Evolutionary conservation across 2,113 vertebrate genomes (phyloP).

Genomic region (Catharus fuscescens): DNA sequence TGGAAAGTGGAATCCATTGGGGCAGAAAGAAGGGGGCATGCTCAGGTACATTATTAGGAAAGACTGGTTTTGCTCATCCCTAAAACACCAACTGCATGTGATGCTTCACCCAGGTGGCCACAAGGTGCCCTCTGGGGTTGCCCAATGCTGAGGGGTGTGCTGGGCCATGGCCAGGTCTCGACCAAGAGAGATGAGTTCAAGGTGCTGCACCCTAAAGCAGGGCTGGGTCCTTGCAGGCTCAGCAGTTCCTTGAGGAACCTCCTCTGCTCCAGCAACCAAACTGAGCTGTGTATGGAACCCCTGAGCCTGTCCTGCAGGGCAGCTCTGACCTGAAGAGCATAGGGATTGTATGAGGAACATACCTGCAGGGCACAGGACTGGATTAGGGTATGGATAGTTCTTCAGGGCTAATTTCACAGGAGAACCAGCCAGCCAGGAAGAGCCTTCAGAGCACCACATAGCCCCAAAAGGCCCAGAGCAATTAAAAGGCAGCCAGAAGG

Average conservation of each 20-base stretch:
- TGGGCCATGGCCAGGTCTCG: not conserved
- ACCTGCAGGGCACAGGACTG: constrained; percentile 1
- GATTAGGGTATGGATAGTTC: not conserved
- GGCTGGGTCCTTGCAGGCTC: fast-evolving
- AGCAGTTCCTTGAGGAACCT: not conserved
- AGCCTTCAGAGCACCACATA: not conserved
- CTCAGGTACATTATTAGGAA: not conserved
- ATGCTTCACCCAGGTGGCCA: not conserved
- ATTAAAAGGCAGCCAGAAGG: not conserved
- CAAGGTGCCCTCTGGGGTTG: not conserved
- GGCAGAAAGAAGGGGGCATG: not conserved
- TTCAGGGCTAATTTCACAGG: not conserved
- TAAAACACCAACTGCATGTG: not conserved
- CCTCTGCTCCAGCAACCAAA: not conserved
- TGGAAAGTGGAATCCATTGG: not conserved
- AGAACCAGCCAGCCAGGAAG: not conserved
- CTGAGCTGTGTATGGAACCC: not conserved
- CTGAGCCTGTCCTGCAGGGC: not conserved
- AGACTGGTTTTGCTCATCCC: not conserved
- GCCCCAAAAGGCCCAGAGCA: constrained; percentile 2
- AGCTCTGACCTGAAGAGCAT: not conserved
- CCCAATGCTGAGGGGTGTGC: not conserved
- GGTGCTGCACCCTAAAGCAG: not conserved
- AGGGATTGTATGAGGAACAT: not conserved
- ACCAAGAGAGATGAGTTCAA: not conserved